Percentiles rank a stretch among this genome's conserved stretches.
Conservation (phyloP, 2,888 invertebrate genomes). For the Itoplectis maculator region DNA sequence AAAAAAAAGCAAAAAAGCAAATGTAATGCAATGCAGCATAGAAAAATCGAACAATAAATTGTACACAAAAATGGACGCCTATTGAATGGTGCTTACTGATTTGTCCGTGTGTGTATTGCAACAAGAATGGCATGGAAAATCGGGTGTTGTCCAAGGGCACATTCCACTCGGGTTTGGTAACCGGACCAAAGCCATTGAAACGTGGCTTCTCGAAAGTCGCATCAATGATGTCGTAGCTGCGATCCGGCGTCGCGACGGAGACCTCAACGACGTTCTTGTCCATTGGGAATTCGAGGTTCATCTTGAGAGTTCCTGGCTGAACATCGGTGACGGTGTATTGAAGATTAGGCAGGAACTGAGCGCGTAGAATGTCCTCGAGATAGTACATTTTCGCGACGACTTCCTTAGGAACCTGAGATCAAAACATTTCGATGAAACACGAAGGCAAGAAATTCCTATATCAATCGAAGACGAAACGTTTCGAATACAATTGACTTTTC, state of each 20-base stretch:
- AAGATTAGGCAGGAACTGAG: slow-evolving; percentile 62
- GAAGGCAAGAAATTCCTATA: not conserved
- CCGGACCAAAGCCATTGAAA: slow-evolving; percentile 66
- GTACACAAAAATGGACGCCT: too few species aligned
- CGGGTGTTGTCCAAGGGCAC: slow-evolving; percentile 74
- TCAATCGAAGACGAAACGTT: not conserved
- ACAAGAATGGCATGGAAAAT: slow-evolving; percentile 71
- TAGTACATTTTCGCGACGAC: slow-evolving; percentile 41
- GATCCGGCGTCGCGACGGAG: slow-evolving; percentile 75
- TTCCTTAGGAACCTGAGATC: slow-evolving; percentile 69
- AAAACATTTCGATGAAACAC: not conserved
- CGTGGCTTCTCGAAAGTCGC: slow-evolving; percentile 69
- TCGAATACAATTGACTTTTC: not conserved
- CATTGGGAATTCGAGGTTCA: slow-evolving; percentile 75
- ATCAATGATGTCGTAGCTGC: slow-evolving; percentile 73
- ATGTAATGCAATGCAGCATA: not conserved
- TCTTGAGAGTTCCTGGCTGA: slow-evolving; percentile 72
- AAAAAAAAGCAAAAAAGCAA: not conserved
- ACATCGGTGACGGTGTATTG: slow-evolving; percentile 70
- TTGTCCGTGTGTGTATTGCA: slow-evolving; percentile 43
- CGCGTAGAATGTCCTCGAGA: slow-evolving; percentile 69
- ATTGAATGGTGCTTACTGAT: too few species aligned
- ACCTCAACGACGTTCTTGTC: slow-evolving; percentile 73
- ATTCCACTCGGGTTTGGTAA: slow-evolving; percentile 59
- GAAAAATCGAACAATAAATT: too few species aligned